Base-by-base conservation (phyloP, 2,113 vertebrate genomes). In the Sprattus sprattus region DNA sequence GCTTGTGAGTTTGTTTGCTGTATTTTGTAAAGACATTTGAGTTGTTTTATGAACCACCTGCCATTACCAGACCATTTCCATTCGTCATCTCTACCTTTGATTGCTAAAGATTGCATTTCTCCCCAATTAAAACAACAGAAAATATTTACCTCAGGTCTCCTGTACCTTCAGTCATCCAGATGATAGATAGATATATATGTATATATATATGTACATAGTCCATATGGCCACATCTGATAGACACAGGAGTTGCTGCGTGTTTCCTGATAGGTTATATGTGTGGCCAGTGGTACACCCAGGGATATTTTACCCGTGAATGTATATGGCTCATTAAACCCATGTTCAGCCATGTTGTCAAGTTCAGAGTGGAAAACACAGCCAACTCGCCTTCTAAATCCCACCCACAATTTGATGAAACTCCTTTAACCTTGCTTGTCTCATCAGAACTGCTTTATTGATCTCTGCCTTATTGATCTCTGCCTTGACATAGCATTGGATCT, bases 11-110 rank as follows among this genome's bases (percentile, higher is more conserved):
- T 54, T 20, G 16, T 71, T 71, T 78, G 71, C 71, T 32, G 32
- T 78, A 78, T 78, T 78, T 78, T 32, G 71, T 78, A 78, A 39
- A 78, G 10, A 78, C 28, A 44, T 78, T 78, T 78, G 64, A 44
- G 32, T 32, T 57, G 52, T 20, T 60, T 78, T 4, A 78, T 39
- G 25, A 71, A 71, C 25, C 9, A 10, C 64, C 71, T 39, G 28
- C 32, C 28, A 78, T 60, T 60, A 60, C 54, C 54, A 60, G 22
- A 60, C 18, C 54, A 22, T 60, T 60, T 60, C 18, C 54, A 22
- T 22, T 60, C 20, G 22, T 20, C 54, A 20, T 39, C 28, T 44
- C 28, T 39, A 11, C 32, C 15, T 3, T 32, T 78, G 39, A 78
- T 39, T 39, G 13, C 28, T 78, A 16, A 78, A 78, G 3, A 39